Percentiles rank a stretch among this genome's conserved stretches.
phyloP scores from a whole-genome alignment of 2,888 invertebrate genomes.

The Limnephilus lunatus region DNA sequence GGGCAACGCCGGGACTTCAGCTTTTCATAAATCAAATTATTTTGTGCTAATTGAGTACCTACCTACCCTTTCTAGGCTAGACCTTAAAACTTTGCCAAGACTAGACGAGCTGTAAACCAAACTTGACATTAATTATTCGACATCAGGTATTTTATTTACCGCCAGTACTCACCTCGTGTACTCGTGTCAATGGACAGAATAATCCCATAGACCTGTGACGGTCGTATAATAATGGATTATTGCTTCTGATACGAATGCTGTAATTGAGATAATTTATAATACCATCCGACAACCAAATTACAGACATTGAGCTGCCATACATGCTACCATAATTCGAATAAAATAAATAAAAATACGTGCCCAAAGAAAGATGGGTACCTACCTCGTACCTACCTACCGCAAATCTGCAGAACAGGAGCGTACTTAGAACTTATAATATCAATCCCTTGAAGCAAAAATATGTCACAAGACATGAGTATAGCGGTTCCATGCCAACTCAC shows the following conservation, averaged over 20 bases:
- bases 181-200: neutral
- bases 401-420: neutral
- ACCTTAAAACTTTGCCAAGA: too few relatives aligned
- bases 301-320: neutral
- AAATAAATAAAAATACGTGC: neutral
- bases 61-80: too few relatives aligned
- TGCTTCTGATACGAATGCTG: neutral
- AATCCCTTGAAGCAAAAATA: too few relatives aligned
- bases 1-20: too few relatives aligned
- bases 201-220: neutral
- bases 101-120: too few relatives aligned
- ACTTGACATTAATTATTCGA: too few relatives aligned
- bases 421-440: too few relatives aligned
- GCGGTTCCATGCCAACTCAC: too few relatives aligned
- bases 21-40: too few relatives aligned
- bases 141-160: neutral
- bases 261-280: neutral
- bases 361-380: neutral
- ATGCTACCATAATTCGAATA: neutral
- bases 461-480: too few relatives aligned
- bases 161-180: neutral
- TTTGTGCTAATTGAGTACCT: too few relatives aligned
- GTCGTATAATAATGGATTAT: neutral
- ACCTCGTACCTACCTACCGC: neutral
- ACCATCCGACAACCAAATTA: neutral